A percentile compares a stretch with the other conserved stretches of the same genome.
phyloP scores from a whole-genome alignment of 2,888 invertebrate species.

The Apomyelois bistriatella region DNA sequence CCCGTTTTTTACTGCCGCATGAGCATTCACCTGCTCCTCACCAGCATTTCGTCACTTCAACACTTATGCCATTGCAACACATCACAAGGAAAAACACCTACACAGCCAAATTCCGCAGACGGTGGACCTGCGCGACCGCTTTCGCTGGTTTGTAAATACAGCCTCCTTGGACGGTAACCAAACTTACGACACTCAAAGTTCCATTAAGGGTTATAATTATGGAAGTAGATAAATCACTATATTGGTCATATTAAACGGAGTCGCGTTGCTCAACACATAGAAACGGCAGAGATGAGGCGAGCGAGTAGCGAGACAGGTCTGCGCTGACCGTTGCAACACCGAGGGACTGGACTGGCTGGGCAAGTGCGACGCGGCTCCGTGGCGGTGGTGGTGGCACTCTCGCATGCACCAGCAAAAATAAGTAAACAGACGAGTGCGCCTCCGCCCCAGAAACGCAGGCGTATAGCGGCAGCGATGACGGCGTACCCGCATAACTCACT shows the following conservation, averaged over 20 bases:
- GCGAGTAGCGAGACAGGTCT: conserved; percentile 21
- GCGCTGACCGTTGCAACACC: conserved; percentile 25
- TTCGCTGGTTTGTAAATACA: conserved; percentile 63
- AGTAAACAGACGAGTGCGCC: conserved; percentile 30
- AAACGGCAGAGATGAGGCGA: conserved; percentile 12
- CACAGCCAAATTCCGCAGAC: conserved; percentile 56
- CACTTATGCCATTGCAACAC: conserved; percentile 75
- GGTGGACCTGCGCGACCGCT: conserved; percentile 60
- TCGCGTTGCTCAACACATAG: conserved; percentile 21
- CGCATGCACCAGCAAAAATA: conserved; percentile 36
- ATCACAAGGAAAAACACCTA: conserved; percentile 62
- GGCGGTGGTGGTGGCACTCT: conserved; percentile 22
- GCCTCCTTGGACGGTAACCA: conserved; percentile 26
- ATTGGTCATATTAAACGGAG: conserved; percentile 10
- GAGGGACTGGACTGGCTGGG: conserved; percentile 20
- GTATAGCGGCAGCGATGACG: conserved; percentile 29
- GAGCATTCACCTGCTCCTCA: conserved; percentile 60
- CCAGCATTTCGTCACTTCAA: conserved; percentile 73
- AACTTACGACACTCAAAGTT: conserved; percentile 12
- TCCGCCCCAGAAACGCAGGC: conserved; percentile 59
- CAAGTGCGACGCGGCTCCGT: conserved; percentile 25
- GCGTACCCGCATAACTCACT: conserved; percentile 47
- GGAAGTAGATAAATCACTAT: conserved; percentile 8
- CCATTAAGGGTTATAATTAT: conserved; percentile 6
- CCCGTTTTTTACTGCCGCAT: conserved; percentile 61